Evolutionary conservation across 1,140 invertebrate species (phyloP), one percentile per base, ranked within the genome.

Genomic region (Conus ventricosus): DNA sequence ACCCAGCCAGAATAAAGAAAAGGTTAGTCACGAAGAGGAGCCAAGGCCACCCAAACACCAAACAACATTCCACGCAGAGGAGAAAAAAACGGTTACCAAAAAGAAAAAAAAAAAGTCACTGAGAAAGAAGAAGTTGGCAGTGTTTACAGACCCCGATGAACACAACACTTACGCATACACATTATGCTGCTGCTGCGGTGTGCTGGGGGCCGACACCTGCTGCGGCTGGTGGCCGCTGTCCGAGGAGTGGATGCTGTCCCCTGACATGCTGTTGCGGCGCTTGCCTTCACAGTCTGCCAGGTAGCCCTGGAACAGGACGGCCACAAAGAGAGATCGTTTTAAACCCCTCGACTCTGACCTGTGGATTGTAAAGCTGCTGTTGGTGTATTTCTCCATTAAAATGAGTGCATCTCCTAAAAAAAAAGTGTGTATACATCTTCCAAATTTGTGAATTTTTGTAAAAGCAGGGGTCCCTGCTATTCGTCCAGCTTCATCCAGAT

Each of bases 181-280:
- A 90, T 92, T 91, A 88, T 93, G 92, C 75, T 91, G 96, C 76
- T 96, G 96, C 84, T 97, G 96, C 51, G 97, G 97, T 15, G 97
- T 97, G 88, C 96, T 96, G n/a, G 97, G 97, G 23, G 96, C 96
- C 87, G 96, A 97, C 87, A 96, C 84, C 17, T 89, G 88, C 23
- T 91, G 91, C n/a, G 63, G 76, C 55, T 87, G 86, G 96, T 96
- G 89, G 76, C 98, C 97, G 91, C 97, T 98, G 84, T 97, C 98
- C 20, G 98, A 98, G 54, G 97, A 98, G 11, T 98, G 96, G 54
- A 87, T 87, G 67, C 97, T 98, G 92, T 98, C 96, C 89, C 96
- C 97, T 92, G 98, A 98, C 53, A 97, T 97, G 91, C 95, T 96
- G 88, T 95, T 95, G 53, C 95, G 94, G 85, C 90, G 88, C 55